phyloP scores from a whole-genome alignment of 1,140 invertebrate species.

The Rhagoletis zephyria region DNA sequence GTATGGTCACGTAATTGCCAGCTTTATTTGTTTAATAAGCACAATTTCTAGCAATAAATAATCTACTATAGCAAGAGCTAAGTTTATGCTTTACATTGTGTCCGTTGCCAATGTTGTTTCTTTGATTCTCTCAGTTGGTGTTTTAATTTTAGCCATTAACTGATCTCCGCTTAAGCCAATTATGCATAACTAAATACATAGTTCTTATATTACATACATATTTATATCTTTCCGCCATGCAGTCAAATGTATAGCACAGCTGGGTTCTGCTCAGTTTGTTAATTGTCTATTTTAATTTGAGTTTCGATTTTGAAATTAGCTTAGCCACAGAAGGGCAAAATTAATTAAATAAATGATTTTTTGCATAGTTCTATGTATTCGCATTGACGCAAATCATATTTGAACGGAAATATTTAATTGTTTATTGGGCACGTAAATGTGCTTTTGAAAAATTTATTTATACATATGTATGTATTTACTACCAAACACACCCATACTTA shows the following conservation, averaged over 20 bases:
- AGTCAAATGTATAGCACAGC: constrained; percentile 29
- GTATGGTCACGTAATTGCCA: constrained; percentile 12
- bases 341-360: constrained; percentile 47
- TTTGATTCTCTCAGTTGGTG: background rate
- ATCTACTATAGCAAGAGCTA: background rate
- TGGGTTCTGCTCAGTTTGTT: constrained; percentile 28
- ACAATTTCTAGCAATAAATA: too few species aligned
- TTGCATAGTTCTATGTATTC: background rate
- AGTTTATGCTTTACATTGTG: background rate
- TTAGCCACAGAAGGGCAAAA: constrained; percentile 24
- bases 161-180: background rate
- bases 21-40: background rate
- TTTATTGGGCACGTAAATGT: background rate
- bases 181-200: constrained; percentile 12
- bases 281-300: constrained; percentile 41
- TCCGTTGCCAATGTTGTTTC: background rate
- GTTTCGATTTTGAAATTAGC: constrained; percentile 5
- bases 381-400: constrained; percentile 32
- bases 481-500: background rate
- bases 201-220: background rate
- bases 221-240: background rate
- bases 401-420: constrained; percentile 19
- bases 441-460: background rate
- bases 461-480: too few species aligned
- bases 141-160: background rate